phyloP scores from a whole-genome alignment of 1,140 invertebrate genomes.

The Nixonia krombeini region DNA sequence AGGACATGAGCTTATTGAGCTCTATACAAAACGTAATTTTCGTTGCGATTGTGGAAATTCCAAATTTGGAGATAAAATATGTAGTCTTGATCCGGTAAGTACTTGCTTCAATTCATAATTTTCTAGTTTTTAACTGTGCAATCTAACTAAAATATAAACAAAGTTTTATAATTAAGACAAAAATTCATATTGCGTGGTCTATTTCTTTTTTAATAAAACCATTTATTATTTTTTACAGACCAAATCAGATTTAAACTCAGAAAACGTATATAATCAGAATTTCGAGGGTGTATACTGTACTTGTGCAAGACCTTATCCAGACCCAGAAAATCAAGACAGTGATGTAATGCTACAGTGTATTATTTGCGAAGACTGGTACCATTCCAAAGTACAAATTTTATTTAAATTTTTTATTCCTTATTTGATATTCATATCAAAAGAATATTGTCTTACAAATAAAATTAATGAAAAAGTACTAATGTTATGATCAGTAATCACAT shows the following conservation, averaged over 20 bases:
- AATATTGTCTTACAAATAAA: too few relatives aligned
- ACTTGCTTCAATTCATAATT: too few relatives aligned
- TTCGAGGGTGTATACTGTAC: constrained; percentile 94
- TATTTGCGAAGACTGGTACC: constrained; percentile 99
- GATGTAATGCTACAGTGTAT: constrained; percentile 98
- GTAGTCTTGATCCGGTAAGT: constrained; percentile 79
- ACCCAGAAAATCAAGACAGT: constrained; percentile 82
- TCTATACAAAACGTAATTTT: constrained; percentile 98
- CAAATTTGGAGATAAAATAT: constrained; percentile 83
- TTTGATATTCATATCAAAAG: constrained; percentile 4
- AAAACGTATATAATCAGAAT: constrained; percentile 95
- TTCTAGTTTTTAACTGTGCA: too few relatives aligned
- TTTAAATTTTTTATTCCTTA: background rate
- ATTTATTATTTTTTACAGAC: constrained; percentile 15
- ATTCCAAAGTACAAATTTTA: constrained; percentile 74
- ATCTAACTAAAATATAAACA: background rate
- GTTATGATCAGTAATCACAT: too few relatives aligned
- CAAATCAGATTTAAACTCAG: constrained; percentile 72
- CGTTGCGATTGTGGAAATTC: constrained; percentile 97
- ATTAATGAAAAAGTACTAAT: too few relatives aligned
- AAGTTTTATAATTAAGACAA: background rate
- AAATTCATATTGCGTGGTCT: background rate
- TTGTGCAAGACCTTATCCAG: constrained; percentile 96
- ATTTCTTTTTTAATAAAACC: background rate
- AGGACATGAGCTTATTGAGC: constrained; percentile 94